A percentile compares a stretch with the other conserved stretches of the same genome.
phyloP scores from a whole-genome alignment of 2,113 vertebrate species.

The Megalops atlanticus region DNA sequence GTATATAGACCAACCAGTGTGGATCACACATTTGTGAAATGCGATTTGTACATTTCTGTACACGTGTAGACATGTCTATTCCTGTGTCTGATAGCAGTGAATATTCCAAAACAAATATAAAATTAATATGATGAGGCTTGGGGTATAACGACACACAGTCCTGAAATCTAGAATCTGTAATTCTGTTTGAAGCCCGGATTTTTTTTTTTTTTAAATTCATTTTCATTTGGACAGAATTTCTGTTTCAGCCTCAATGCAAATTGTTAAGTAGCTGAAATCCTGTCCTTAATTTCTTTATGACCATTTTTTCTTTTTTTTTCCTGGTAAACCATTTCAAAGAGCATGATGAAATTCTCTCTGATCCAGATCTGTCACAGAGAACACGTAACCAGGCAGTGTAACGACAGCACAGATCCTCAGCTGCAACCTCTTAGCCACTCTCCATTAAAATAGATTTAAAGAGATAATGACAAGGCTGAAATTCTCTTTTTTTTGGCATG shows the following conservation, averaged over 20 bases:
- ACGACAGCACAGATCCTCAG: neutral
- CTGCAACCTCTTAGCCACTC: slow-evolving; percentile 7
- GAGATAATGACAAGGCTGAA: slow-evolving; percentile 6
- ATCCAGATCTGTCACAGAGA: neutral
- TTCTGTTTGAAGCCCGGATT: neutral
- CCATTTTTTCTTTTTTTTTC: neutral
- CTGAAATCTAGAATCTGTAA: neutral
- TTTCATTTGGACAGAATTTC: neutral
- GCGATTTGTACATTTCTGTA: neutral
- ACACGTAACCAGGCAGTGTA: neutral
- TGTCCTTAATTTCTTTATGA: neutral
- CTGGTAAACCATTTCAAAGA: neutral
- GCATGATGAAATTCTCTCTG: neutral
- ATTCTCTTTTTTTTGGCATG: slow-evolving; percentile 20
- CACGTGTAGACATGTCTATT: neutral
- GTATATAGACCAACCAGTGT: too few relatives aligned
- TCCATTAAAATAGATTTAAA: slow-evolving; percentile 29
- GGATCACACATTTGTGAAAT: too few relatives aligned
- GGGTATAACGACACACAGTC: neutral
- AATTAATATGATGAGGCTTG: neutral
- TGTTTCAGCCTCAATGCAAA: slow-evolving; percentile 11
- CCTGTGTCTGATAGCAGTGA: neutral
- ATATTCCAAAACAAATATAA: neutral
- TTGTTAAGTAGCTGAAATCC: neutral
- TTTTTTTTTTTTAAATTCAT: neutral